These are phyloP conservation scores for Cololabis saira DNA, from an alignment of 2,113 vertebrate species.

Conservation along the genomic window DNA sequence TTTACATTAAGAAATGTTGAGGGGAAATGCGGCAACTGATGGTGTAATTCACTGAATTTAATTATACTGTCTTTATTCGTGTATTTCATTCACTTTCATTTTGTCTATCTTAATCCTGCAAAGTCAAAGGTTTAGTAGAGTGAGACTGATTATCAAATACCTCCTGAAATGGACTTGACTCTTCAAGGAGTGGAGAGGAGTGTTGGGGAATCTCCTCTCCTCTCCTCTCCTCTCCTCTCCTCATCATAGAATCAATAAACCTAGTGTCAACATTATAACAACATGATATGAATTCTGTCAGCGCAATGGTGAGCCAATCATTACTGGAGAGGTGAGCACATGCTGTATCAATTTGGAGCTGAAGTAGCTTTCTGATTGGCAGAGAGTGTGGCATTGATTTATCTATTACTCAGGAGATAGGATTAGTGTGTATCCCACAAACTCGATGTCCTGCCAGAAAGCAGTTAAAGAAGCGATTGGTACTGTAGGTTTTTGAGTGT, in stretches of 20 bases:
- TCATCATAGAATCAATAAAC: slow-evolving; percentile 46
- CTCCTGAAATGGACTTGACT: slow-evolving; percentile 26
- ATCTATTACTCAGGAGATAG: slow-evolving; percentile 58
- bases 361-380: slow-evolving; percentile 63
- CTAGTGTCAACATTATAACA: slow-evolving; percentile 60
- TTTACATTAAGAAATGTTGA: slow-evolving; percentile 57
- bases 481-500: slow-evolving; percentile 12
- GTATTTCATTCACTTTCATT: slow-evolving; percentile 31
- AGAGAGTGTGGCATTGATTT: slow-evolving; percentile 60
- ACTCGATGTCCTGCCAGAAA: slow-evolving; percentile 48
- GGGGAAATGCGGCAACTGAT: slow-evolving; percentile 47
- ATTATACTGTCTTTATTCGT: slow-evolving; percentile 38
- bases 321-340: slow-evolving; percentile 40
- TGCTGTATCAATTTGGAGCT: slow-evolving; percentile 44
- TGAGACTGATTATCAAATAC: slow-evolving; percentile 40
- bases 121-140: slow-evolving; percentile 33
- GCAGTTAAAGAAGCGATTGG: slow-evolving; percentile 23
- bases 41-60: slow-evolving; percentile 46
- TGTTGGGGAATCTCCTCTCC: slow-evolving; percentile 5
- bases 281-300: slow-evolving; percentile 58
- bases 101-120: slow-evolving; percentile 41
- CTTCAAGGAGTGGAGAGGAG: not conserved
- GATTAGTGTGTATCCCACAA: slow-evolving; percentile 60
- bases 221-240: not conserved
- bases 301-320: slow-evolving; percentile 37